Conservation (phyloP, 2,888 invertebrate genomes). For the Himalopsyche japonica region DNA sequence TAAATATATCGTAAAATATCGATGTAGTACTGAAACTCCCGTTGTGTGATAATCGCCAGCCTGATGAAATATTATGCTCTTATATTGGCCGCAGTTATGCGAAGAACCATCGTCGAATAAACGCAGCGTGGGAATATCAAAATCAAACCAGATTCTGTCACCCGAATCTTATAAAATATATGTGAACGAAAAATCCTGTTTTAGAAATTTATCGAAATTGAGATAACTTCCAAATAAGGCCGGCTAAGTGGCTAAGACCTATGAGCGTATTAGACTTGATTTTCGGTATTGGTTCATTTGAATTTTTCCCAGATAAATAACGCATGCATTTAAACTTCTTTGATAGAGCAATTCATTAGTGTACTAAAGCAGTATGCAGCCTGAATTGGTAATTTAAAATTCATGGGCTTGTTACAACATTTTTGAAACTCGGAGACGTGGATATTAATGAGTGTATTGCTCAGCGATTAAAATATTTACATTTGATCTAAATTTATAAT, state of each 20-base stretch:
- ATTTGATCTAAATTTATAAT: neutral
- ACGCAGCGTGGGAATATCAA: neutral
- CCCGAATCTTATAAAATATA: neutral
- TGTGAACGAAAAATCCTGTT: neutral
- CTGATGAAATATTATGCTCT: neutral
- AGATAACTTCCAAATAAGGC: neutral
- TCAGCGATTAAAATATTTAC: neutral
- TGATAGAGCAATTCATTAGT: neutral
- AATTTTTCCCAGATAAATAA: conserved; percentile 18
- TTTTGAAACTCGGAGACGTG: neutral
- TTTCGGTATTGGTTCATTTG: conserved; percentile 25
- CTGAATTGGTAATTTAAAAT: neutral
- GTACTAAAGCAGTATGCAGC: neutral
- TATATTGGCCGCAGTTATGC: neutral
- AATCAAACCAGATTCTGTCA: neutral
- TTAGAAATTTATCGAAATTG: neutral
- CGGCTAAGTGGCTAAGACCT: neutral
- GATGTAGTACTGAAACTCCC: neutral
- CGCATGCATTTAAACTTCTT: neutral
- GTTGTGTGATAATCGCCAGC: neutral
- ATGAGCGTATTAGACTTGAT: conserved; percentile 12
- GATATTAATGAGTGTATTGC: neutral
- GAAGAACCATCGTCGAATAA: neutral
- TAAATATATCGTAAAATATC: neutral
- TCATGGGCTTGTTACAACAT: neutral